Evolutionary conservation across 2,113 vertebrate genomes (phyloP).

Genomic region (Platysternon megacephalum): DNA sequence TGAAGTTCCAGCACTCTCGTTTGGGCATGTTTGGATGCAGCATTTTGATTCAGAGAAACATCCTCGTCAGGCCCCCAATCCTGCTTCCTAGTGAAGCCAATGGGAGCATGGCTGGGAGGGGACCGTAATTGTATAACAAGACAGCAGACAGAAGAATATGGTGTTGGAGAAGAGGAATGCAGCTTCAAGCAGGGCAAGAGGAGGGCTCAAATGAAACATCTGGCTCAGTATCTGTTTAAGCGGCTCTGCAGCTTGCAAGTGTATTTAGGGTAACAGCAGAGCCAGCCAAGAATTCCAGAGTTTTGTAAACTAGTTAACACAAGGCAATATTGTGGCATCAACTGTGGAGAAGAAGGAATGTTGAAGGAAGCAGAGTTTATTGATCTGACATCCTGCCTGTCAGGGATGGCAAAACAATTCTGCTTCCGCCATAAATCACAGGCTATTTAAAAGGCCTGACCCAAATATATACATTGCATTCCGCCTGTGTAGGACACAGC

Average conservation of each 20-base stretch:
- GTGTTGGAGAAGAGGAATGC: not conserved
- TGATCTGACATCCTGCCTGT: not conserved
- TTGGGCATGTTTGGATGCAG: not conserved
- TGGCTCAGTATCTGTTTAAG: not conserved
- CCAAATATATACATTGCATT: too few relatives aligned
- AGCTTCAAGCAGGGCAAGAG: not conserved
- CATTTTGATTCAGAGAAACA: not conserved
- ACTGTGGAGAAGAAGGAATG: not conserved
- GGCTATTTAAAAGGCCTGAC: not conserved
- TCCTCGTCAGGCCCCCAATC: not conserved
- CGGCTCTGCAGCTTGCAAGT: not conserved
- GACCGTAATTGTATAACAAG: not conserved
- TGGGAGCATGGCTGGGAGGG: accelerated
- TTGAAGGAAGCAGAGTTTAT: accelerated
- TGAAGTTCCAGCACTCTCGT: not conserved
- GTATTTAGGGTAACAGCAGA: not conserved
- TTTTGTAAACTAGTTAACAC: accelerated
- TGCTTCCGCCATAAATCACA: not conserved
- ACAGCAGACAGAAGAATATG: not conserved
- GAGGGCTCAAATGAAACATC: not conserved
- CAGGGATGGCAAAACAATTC: not conserved
- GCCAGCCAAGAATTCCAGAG: not conserved
- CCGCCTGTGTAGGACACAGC: not conserved
- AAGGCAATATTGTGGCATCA: accelerated
- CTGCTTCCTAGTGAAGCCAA: not conserved